These are phyloP conservation scores for Caenorhabditis uteleia DNA, from an alignment of 2,888 invertebrate genomes.

Conservation along the genomic window DNA sequence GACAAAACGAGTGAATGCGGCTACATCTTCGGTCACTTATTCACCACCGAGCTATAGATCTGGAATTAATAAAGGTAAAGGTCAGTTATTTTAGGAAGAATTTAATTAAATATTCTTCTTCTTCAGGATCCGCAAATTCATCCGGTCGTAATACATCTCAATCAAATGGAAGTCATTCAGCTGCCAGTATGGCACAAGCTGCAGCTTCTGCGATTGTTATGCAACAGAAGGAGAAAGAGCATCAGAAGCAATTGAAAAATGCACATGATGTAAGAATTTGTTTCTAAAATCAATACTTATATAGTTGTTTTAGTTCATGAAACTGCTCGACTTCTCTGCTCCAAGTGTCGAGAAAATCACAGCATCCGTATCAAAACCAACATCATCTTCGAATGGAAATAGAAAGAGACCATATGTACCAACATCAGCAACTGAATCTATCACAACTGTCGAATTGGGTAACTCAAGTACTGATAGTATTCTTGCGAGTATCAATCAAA, in stretches of 20 bases:
- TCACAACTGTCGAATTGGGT: slow-evolving; percentile 24
- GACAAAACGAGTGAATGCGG: slow-evolving; percentile 15
- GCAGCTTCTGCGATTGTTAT: slow-evolving; percentile 26
- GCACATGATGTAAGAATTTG: not conserved
- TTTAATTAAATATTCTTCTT: not conserved
- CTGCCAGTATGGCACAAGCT: slow-evolving; percentile 15
- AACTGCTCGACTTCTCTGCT: slow-evolving; percentile 23
- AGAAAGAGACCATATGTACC: slow-evolving; percentile 36
- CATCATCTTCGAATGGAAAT: not conserved
- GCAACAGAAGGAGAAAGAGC: slow-evolving; percentile 27
- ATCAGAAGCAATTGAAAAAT: no score
- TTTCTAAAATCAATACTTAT: not conserved
- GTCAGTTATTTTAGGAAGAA: no score
- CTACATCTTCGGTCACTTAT: not conserved
- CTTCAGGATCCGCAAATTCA: slow-evolving; percentile 10
- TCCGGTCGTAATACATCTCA: slow-evolving; percentile 34
- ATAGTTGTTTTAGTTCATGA: slow-evolving; percentile 13
- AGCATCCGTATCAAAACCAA: not conserved
- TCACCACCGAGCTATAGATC: slow-evolving; percentile 17
- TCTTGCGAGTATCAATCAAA: slow-evolving; percentile 41
- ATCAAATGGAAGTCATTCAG: slow-evolving; percentile 7
- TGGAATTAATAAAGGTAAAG: no score
- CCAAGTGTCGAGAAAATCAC: slow-evolving; percentile 3
- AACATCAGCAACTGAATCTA: slow-evolving; percentile 22
- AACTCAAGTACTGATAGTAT: slow-evolving; percentile 37